Evolutionary conservation across 2,797 vertebrate genomes (phyloP).

Genomic region (Furcifer pardalis): DNA sequence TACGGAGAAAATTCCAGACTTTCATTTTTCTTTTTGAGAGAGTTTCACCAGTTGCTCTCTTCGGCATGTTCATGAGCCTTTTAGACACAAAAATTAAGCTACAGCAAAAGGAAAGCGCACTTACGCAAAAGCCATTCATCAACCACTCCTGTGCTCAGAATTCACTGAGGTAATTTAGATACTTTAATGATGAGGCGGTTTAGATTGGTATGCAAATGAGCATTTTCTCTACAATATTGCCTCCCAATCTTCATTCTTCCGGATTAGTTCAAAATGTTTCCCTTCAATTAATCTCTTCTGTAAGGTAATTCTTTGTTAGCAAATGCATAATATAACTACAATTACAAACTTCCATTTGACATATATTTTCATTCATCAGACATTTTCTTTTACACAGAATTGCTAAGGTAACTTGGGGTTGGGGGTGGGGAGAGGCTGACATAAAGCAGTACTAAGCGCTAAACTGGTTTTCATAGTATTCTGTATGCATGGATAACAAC

Average conservation of each 20-base stretch:
- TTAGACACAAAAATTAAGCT: conserved; percentile 75
- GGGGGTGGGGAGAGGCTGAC: conserved; percentile 66
- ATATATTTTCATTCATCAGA: conserved; percentile 50
- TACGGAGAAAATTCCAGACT: conserved; percentile 76
- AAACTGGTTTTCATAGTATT: conserved; percentile 73
- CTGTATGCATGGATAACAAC: conserved; percentile 56
- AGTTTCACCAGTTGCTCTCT: conserved; percentile 71
- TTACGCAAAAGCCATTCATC: conserved; percentile 87
- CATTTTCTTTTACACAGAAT: conserved; percentile 61
- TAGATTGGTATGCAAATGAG: conserved; percentile 77
- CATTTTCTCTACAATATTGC: conserved; percentile 66
- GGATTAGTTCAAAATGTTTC: conserved; percentile 77
- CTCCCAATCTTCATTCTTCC: conserved; percentile 52
- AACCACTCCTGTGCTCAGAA: conserved; percentile 84
- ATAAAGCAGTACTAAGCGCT: conserved; percentile 56
- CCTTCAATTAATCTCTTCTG: conserved; percentile 81
- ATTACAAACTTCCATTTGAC: conserved; percentile 72
- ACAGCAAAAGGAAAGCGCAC: conserved; percentile 78
- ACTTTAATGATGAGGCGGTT: conserved; percentile 83
- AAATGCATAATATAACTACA: conserved; percentile 81
- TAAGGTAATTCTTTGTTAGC: conserved; percentile 81
- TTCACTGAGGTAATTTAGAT: conserved; percentile 86
- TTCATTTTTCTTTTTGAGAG: conserved; percentile 80
- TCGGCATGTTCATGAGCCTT: conserved; percentile 52
- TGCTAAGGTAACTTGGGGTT: too few species aligned